Base-by-base conservation (phyloP, 2,113 vertebrate genomes). In the Ammodramus savannarum region DNA sequence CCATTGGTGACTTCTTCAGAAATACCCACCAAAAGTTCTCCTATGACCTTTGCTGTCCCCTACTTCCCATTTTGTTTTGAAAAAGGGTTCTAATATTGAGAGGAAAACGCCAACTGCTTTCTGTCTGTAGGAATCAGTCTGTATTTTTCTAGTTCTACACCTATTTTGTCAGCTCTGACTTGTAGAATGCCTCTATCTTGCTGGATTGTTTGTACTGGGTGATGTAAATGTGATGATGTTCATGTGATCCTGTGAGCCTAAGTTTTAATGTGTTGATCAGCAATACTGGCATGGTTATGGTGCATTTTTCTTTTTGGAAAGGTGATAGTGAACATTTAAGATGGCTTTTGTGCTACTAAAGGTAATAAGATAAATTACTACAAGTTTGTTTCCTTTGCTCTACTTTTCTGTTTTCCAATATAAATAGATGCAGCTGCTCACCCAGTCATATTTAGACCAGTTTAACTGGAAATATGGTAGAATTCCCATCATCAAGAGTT, bases 191-290 rank as follows among this genome's bases (percentile, higher is more conserved):
- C 9, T 38, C 0, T 1, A 2, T 89, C 76, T 76, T 55, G 20
- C 54, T 69, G 46, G 19, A 18, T 23, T 68, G 20, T 29, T 77
- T 66, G 32, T 8, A 3, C 4, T 74, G 38, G 43, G 6, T 58
- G 31, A 55, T 29, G 13, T 52, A 29, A 31, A 22, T 32, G 11
- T 23, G 46, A n/a, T 43, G 66, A 65, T 0, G 10, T 14, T 72
- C 6, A 9, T n/a, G 15, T 29, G 8, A 21, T 29, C 3, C 4
- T 1, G 3, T 21, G 19, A 6, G 21, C 32, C 31, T 22, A 21
- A 55, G 11, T 74, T 80, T 61, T 20, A 21, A 36, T 38, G 32
- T 34, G 44, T 21, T 58, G 14, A 20, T 71, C 46, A 68, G 11
- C 25, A 31, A 20, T 0, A 1, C 16, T 25, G 51, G 6, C 14